Percentiles rank a stretch among this genome's conserved stretches.
Evolutionary conservation across 2,797 vertebrate genomes (phyloP).

Genomic region (Labeo calbasu): DNA sequence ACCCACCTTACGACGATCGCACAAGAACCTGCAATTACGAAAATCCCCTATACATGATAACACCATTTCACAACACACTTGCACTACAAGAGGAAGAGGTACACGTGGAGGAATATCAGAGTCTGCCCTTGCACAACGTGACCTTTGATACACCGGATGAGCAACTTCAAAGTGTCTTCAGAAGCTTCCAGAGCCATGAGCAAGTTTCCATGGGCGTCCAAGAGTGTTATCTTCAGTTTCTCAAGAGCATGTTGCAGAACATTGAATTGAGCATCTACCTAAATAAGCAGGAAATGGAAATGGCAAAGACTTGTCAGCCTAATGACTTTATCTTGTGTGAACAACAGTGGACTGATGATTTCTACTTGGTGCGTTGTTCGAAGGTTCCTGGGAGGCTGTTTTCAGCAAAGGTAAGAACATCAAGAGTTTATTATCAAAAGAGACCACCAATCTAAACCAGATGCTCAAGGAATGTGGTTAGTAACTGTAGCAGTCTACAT

Average conservation of each 20-base stretch:
- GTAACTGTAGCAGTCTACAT: not conserved
- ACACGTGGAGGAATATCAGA: conserved; percentile 32
- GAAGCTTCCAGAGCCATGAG: conserved; percentile 58
- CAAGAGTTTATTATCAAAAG: not conserved
- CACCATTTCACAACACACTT: conserved; percentile 31
- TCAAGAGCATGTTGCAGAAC: conserved; percentile 64
- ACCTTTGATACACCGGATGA: conserved; percentile 69
- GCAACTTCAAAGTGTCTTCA: conserved; percentile 68
- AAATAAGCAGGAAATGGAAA: conserved; percentile 41
- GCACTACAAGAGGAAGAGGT: conserved; percentile 34
- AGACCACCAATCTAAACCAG: not conserved
- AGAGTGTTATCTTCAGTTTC: conserved; percentile 70
- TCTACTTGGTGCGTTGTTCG: conserved; percentile 71
- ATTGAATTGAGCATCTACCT: conserved; percentile 62
- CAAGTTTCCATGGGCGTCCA: conserved; percentile 69
- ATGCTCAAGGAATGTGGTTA: not conserved
- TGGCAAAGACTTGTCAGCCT: conserved; percentile 58
- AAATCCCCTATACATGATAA: conserved; percentile 74
- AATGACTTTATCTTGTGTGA: conserved; percentile 70
- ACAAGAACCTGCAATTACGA: conserved; percentile 61
- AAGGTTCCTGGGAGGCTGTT: conserved; percentile 68
- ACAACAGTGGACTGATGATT: conserved; percentile 65
- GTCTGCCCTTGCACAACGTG: conserved; percentile 63
- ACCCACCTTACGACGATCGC: conserved; percentile 19
- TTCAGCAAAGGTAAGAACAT: conserved; percentile 77